These are phyloP conservation scores for Sorex maritimensis DNA, from an alignment of 2,797 vertebrate genomes.

Conservation along the genomic window DNA sequence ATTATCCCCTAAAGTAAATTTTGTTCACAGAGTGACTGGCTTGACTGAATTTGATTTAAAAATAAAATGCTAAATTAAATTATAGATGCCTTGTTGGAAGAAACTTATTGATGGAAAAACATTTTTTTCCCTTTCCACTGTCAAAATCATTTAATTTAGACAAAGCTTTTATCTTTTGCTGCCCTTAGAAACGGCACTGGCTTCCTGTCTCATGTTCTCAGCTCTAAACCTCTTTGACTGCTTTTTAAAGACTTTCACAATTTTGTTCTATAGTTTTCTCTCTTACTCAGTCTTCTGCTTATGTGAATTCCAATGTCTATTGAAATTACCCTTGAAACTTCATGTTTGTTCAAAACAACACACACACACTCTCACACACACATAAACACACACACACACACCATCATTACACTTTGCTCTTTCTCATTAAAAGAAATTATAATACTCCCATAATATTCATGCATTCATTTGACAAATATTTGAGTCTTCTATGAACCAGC, in stretches of 20 bases:
- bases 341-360: background rate
- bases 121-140: constrained; percentile 60
- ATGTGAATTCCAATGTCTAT: background rate
- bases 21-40: constrained; percentile 32
- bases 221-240: constrained; percentile 53
- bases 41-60: constrained; percentile 72
- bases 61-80: constrained; percentile 66
- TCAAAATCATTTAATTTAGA: constrained; percentile 73
- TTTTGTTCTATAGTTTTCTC: constrained; percentile 28
- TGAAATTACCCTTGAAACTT: constrained; percentile 50
- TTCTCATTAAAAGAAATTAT: background rate
- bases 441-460: background rate
- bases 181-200: constrained; percentile 45
- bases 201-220: constrained; percentile 28
- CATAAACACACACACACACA: no score
- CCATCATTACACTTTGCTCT: background rate
- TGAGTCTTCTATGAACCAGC: background rate
- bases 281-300: constrained; percentile 34
- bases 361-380: background rate
- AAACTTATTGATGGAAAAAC: constrained; percentile 65
- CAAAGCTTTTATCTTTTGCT: constrained; percentile 67
- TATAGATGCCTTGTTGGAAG: constrained; percentile 1
- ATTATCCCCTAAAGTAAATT: constrained; percentile 14
- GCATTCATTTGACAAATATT: constrained; percentile 12
- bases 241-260: constrained; percentile 59